These are phyloP conservation scores for Cataglyphis rosenhaueri DNA, from an alignment of 2,888 invertebrate genomes.

Conservation along the genomic window DNA sequence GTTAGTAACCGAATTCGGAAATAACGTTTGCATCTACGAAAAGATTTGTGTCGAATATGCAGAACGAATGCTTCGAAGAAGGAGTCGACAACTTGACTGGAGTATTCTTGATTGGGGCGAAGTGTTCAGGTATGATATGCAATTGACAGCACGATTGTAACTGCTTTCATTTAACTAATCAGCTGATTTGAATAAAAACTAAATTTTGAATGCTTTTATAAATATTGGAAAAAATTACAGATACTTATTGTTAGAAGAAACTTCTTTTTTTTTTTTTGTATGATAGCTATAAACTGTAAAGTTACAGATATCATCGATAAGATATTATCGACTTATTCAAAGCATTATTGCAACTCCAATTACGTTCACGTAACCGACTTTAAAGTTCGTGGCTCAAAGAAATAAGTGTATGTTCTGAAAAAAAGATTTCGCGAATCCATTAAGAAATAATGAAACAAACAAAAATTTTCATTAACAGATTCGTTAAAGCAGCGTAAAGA, in stretches of 20 bases:
- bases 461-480: slow-evolving; percentile 41
- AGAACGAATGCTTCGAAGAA: slow-evolving; percentile 83
- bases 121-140: slow-evolving; percentile 90
- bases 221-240: not conserved
- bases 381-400: slow-evolving; percentile 56
- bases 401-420: not conserved
- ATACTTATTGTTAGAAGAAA: not conserved
- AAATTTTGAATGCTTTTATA: not conserved
- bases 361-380: slow-evolving; percentile 44
- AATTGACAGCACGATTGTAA: not conserved
- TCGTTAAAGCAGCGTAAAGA: slow-evolving; percentile 48
- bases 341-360: not conserved
- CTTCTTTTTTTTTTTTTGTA: not conserved
- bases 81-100: slow-evolving; percentile 83
- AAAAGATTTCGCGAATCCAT: slow-evolving; percentile 44
- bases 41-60: slow-evolving; percentile 92
- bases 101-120: slow-evolving; percentile 90
- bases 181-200: slow-evolving; percentile 6
- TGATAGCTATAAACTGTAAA: not conserved
- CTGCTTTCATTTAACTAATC: not conserved
- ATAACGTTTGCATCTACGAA: slow-evolving; percentile 92
- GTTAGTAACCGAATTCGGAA: slow-evolving; percentile 91
- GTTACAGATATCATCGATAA: not conserved
- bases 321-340: not conserved
- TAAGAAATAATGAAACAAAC: slow-evolving; percentile 43